Conservation (phyloP, 2,113 vertebrate genomes). For the Vireo altiloquus region DNA sequence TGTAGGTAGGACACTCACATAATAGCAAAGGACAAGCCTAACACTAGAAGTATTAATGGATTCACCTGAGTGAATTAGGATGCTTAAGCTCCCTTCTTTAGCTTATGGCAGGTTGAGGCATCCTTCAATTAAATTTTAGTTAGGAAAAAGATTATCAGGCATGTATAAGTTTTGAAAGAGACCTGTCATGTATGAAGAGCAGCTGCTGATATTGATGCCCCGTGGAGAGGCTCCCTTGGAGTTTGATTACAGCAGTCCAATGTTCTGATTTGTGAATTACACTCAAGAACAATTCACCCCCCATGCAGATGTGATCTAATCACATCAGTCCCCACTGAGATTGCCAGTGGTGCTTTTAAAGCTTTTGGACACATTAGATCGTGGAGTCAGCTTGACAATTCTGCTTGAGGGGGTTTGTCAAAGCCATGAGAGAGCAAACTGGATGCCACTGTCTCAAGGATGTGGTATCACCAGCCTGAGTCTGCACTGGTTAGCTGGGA, state of each 20-base stretch:
- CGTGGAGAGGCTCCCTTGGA: neutral
- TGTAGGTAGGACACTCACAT: neutral
- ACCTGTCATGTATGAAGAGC: neutral
- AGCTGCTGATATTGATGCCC: neutral
- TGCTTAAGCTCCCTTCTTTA: neutral
- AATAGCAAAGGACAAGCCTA: neutral
- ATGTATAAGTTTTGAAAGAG: neutral
- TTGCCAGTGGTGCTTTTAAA: neutral
- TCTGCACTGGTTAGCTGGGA: neutral
- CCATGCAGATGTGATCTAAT: neutral
- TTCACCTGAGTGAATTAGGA: neutral
- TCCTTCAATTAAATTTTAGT: neutral
- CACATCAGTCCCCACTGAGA: neutral
- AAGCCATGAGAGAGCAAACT: neutral
- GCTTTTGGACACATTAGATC: neutral
- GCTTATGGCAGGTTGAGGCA: neutral
- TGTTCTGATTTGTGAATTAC: neutral
- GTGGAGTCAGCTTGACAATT: neutral
- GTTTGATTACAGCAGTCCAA: neutral
- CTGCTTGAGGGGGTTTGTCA: constrained; percentile 28
- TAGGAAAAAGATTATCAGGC: neutral
- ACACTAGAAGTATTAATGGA: neutral
- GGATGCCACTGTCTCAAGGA: neutral
- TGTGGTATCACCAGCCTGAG: neutral
- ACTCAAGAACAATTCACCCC: constrained; percentile 31